phyloP scores from a whole-genome alignment of 2,797 vertebrate species.

The Bryconaethiops microstoma region DNA sequence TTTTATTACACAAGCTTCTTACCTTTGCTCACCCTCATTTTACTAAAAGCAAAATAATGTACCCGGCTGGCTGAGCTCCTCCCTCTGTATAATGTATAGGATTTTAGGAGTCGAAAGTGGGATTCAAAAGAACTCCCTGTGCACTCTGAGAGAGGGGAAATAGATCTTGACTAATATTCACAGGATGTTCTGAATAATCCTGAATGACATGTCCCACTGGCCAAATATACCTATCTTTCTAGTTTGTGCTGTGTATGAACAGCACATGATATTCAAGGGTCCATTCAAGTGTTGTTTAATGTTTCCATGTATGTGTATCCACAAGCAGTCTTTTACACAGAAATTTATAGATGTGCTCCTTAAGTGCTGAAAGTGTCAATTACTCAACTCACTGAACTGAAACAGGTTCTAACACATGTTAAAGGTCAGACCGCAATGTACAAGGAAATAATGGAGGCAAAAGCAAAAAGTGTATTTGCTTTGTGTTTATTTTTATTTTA shows the following conservation, averaged over 20 bases:
- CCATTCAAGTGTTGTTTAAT: neutral
- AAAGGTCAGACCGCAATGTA: too few species aligned
- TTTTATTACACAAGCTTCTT: conserved; percentile 7
- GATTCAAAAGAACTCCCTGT: neutral
- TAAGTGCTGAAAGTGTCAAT: neutral
- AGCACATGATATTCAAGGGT: neutral
- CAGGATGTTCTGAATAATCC: conserved; percentile 16
- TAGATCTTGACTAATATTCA: neutral
- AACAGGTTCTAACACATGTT: too few species aligned
- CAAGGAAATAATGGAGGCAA: too few species aligned
- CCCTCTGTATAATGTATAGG: conserved; percentile 37
- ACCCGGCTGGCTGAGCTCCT: conserved; percentile 16
- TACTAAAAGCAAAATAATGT: conserved; percentile 52
- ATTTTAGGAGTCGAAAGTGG: neutral
- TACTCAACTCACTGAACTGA: neutral
- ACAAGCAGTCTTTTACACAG: neutral
- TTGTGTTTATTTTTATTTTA: too few species aligned
- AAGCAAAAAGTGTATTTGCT: too few species aligned
- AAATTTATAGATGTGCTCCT: neutral
- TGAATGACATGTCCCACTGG: conserved; percentile 5
- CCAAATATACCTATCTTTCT: neutral
- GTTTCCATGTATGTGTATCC: neutral
- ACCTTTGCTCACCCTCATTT: conserved; percentile 18
- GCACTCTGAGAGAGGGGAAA: neutral
- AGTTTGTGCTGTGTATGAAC: neutral